These are phyloP conservation scores for Drosophila watanabei DNA, from an alignment of 1,140 invertebrate species.

Conservation along the genomic window DNA sequence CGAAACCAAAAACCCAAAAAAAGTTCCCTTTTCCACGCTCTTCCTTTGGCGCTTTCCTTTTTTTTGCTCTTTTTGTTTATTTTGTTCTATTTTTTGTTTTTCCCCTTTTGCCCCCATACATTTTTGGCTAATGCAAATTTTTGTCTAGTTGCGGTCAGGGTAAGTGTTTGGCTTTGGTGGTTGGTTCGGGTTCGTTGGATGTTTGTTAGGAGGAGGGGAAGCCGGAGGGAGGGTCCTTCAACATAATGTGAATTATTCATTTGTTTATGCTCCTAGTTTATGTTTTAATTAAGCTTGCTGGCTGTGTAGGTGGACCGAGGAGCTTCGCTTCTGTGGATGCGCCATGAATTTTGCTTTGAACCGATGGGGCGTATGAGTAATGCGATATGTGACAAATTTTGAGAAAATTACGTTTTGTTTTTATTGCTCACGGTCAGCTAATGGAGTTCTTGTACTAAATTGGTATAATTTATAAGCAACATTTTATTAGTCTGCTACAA, in stretches of 20 bases:
- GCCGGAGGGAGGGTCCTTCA: slow-evolving; percentile 24
- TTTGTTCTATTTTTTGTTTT: neutral
- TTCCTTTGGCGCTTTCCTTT: neutral
- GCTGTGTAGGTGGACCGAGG: neutral
- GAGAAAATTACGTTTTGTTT: neutral
- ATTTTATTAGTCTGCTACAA: neutral
- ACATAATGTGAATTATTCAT: slow-evolving; percentile 77
- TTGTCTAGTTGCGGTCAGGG: slow-evolving; percentile 46
- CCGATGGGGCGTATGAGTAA: slow-evolving; percentile 43
- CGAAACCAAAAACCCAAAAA: slow-evolving; percentile 30
- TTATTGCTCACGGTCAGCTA: neutral
- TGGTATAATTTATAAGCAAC: neutral
- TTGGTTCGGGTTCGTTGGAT: slow-evolving; percentile 23
- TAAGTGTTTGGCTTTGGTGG: slow-evolving; percentile 36
- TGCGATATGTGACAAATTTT: slow-evolving; percentile 9
- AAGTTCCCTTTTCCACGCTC: slow-evolving; percentile 16
- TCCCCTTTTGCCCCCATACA: neutral
- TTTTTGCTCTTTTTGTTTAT: neutral
- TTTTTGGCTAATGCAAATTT: slow-evolving; percentile 45
- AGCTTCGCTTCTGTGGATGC: neutral
- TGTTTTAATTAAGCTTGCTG: slow-evolving; percentile 73
- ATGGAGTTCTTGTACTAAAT: neutral
- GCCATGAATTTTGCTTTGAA: slow-evolving; percentile 4
- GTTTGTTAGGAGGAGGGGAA: neutral
- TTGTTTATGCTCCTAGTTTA: slow-evolving; percentile 72